Evolutionary conservation across 2,888 invertebrate genomes (phyloP).

Genomic region (Leptinotarsa juncta): DNA sequence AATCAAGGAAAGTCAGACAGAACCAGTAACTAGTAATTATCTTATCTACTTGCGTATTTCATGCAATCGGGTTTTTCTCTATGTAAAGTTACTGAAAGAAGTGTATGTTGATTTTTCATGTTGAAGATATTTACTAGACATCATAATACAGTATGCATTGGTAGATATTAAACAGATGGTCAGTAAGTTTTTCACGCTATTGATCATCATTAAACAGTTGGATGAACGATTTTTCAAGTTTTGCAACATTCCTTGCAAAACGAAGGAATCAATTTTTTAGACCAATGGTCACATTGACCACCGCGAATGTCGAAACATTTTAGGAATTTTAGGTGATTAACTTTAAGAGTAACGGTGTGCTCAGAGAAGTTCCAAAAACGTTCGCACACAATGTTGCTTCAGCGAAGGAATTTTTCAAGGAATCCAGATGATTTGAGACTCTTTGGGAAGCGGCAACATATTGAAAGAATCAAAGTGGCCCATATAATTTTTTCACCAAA

Average conservation of each 20-base stretch:
- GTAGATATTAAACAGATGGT: background rate
- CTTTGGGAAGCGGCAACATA: too few relatives aligned
- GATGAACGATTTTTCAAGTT: background rate
- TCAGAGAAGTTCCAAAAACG: background rate
- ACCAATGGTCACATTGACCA: background rate
- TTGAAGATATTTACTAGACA: background rate
- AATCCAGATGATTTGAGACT: background rate
- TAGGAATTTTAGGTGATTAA: background rate
- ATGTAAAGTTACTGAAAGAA: slow-evolving; percentile 13
- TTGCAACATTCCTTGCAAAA: background rate
- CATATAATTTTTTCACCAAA: too few relatives aligned
- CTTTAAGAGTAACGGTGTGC: background rate
- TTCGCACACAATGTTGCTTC: background rate
- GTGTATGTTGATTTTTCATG: background rate
- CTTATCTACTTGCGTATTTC: background rate
- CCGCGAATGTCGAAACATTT: background rate
- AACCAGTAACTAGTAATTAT: slow-evolving; percentile 21
- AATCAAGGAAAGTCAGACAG: slow-evolving; percentile 16
- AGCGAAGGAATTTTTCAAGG: background rate
- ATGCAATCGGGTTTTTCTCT: slow-evolving; percentile 22
- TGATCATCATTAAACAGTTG: too few relatives aligned
- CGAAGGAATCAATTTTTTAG: background rate
- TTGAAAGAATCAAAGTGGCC: too few relatives aligned
- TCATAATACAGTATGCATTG: background rate
- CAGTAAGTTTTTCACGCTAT: too few relatives aligned